Conservation (phyloP, 2,888 invertebrate genomes). For the Aphrophora alni region DNA sequence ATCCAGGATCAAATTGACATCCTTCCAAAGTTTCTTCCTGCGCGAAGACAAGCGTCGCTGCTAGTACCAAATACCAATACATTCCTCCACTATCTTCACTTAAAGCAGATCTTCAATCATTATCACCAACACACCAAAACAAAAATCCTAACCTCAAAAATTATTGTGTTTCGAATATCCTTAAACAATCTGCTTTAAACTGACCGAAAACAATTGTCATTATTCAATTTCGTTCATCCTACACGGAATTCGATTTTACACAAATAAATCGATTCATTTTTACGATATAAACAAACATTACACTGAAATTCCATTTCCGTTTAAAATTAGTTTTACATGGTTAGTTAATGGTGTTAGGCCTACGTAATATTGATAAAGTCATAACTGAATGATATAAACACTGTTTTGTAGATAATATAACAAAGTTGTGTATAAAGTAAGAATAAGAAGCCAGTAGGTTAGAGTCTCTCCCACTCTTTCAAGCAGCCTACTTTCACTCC, state of each 20-base stretch:
- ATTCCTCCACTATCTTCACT: no score
- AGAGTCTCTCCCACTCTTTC: background rate
- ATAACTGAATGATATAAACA: no score
- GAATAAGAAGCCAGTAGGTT: background rate
- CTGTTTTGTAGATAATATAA: background rate
- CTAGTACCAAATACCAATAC: background rate
- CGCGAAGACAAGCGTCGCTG: background rate
- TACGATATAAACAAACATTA: background rate
- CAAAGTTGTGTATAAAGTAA: background rate
- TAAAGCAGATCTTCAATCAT: background rate
- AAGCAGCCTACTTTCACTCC: background rate
- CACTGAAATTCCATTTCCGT: no score
- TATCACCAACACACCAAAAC: no score
- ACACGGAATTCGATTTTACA: conserved; percentile 26
- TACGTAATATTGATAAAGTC: no score
- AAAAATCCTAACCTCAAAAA: background rate
- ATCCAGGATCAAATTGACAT: conserved; percentile 25
- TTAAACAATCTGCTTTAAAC: background rate
- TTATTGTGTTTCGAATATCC: background rate
- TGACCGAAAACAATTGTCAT: no score
- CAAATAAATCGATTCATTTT: background rate
- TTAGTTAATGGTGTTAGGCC: no score
- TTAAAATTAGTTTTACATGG: no score
- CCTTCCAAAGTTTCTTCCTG: conserved; percentile 5
- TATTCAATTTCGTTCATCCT: background rate